Evolutionary conservation across 2,888 invertebrate genomes (phyloP), one percentile per base, ranked within the genome.

Genomic region (Eristalis intricaria): DNA sequence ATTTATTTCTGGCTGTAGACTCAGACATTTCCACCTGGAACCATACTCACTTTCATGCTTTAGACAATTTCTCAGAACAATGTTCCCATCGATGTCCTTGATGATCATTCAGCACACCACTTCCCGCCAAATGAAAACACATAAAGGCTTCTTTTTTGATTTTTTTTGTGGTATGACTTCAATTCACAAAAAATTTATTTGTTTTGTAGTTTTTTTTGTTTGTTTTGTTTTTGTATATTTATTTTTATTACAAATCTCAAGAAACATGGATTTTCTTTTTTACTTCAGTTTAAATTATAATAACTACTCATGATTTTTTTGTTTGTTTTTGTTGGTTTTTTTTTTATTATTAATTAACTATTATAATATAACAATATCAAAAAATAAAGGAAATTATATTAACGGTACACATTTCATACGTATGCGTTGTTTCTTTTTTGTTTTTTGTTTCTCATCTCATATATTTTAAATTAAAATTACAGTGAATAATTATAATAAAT

Each of bases 181-280:
- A 87, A 84, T 82, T 84, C 86, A 82, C 78, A 84, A 88, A 86
- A 89, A 88, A 81, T 79, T 82, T 87, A 50, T 50, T 50, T 50
- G 50, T 50, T 50, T 50, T 50, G 50, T 50, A 8, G 50, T 50
- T 50, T 50, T 50, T 50, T 50, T 50, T 19, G n/a, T 10, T 38
- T 2, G 10, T 38, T 38, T 13, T 32, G 32, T 32, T 32, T 32
- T 32, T 32, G 43, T 43, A 43, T 43, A 50, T 50, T 50, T 50
- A 78, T 87, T 83, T 88, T 85, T 89, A 88, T 88, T 89, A 88
- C 86, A 89, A 89, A 88, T 89, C 87, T 88, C 87, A 86, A 79
- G 86, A 84, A 83, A 84, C 76, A 73, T 84, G 61, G 38, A 74
- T 82, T 86, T 74, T 83, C 32, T 81, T 68, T n/a, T 73, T 73